Base-by-base conservation (phyloP, 2,797 vertebrate species). In the Parotocinclus haroldoi region DNA sequence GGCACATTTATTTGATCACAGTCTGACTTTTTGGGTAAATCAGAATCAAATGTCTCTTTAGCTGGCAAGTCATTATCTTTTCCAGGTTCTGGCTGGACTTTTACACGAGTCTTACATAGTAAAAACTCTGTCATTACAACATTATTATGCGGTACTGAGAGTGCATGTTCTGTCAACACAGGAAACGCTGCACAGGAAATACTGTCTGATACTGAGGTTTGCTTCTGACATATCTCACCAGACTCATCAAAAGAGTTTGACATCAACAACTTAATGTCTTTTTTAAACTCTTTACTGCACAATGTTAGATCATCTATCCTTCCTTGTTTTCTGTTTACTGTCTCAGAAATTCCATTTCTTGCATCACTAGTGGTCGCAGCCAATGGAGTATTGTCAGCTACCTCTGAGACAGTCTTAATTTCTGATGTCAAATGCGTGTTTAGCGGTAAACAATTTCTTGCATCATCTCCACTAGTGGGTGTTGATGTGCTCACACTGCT, bases 401-500 rank as follows among this genome's bases (percentile, higher is more conserved):
- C 56, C 52, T 73, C 71, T 7, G 61, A 63, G 44, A 52, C 55
- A 10, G 10, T 6, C 27, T 66, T 66, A 67, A 75, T 66, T 19
- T 80, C 55, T 27, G 51, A 45, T n/a, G 63, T 58, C 40, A 7
- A 61, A 53, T 54, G 7, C 8, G 13, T 71, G 61, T 45, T 69
- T 36, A 63, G 54, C 13, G 79, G 68, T 70, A 68, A 71, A 71
- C 73, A 0, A 76, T 60, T 66, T n/a, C n/a, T n/a, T n/a, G n/a
- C n/a, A n/a, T n/a, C n/a, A n/a, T n/a, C n/a, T n/a, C n/a, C n/a
- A 64, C 48, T 38, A 17, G 69, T 45, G 1, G 27, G 10, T 11
- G 27, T 56, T 16, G 67, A n/a, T n/a, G n/a, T n/a, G n/a, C n/a
- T n/a, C n/a, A n/a, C 55, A 59, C 73, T 63, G 37, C 17, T 56